phyloP scores from a whole-genome alignment of 2,113 vertebrate species.

The Ancistrus triradiatus region DNA sequence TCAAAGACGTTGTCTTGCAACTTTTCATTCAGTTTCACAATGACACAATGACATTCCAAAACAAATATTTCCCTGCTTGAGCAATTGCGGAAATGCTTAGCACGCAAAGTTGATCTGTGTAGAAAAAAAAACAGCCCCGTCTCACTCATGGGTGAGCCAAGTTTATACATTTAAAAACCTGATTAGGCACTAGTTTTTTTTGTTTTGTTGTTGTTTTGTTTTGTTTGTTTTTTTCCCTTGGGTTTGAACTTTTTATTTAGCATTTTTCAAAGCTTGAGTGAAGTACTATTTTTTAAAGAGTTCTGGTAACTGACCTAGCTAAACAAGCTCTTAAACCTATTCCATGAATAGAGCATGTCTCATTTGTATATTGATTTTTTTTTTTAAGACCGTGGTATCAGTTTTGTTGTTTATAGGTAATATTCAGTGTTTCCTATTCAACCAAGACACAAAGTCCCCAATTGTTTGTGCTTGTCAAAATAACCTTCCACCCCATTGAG shows the following conservation, averaged over 20 bases:
- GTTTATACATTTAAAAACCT: neutral
- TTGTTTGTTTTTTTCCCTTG: too few species aligned
- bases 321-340: too few species aligned
- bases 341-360: too few species aligned
- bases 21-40: conserved; percentile 30
- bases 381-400: too few species aligned
- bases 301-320: too few species aligned
- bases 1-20: conserved; percentile 21
- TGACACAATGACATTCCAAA: conserved; percentile 29
- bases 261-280: too few species aligned
- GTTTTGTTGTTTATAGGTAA: too few species aligned
- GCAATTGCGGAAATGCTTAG: conserved; percentile 20
- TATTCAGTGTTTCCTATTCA: neutral
- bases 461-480: conserved; percentile 16
- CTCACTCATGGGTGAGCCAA: neutral
- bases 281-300: too few species aligned
- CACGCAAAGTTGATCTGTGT: conserved; percentile 27
- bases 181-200: neutral
- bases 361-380: too few species aligned
- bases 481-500: conserved; percentile 16
- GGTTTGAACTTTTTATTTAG: too few species aligned
- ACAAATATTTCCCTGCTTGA: conserved; percentile 24
- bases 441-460: neutral
- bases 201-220: too few species aligned
- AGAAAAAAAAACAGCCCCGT: conserved; percentile 4